Conservation (phyloP, 2,888 invertebrate species). For the Drosophila silvestris region DNA sequence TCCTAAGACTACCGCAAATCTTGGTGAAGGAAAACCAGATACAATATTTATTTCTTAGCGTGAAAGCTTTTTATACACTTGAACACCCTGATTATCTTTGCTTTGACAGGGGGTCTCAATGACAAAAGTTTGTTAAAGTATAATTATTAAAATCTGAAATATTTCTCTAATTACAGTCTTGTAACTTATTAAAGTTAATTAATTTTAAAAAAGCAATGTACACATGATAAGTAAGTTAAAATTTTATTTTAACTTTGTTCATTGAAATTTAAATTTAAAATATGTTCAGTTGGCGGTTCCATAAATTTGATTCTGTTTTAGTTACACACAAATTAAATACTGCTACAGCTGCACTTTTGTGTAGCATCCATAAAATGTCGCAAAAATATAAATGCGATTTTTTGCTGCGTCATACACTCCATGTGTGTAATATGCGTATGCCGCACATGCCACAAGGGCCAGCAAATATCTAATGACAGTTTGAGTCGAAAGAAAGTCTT, state of each 20-base stretch:
- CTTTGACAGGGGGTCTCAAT: background rate
- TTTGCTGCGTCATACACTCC: slow-evolving; percentile 18
- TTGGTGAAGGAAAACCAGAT: background rate
- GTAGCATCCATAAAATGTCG: slow-evolving; percentile 5
- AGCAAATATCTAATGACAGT: slow-evolving; percentile 24
- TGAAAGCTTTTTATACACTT: slow-evolving; percentile 19
- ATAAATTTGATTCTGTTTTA: background rate
- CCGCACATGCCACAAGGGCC: slow-evolving; percentile 14
- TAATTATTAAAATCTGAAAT: background rate
- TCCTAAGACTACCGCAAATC: slow-evolving; percentile 4
- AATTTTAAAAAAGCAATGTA: background rate
- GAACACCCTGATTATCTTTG: slow-evolving; percentile 1
- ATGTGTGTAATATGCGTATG: slow-evolving; percentile 39
- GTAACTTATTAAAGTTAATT: background rate
- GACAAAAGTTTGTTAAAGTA: background rate
- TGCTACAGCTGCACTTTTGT: background rate
- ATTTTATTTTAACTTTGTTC: background rate
- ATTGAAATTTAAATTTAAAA: background rate
- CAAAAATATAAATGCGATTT: slow-evolving; percentile 5
- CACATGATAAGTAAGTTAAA: background rate
- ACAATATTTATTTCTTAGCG: slow-evolving; percentile 10
- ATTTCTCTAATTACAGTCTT: background rate
- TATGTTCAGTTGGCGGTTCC: background rate
- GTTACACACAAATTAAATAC: background rate
- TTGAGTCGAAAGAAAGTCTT: slow-evolving; percentile 9